Evolutionary conservation across 2,797 vertebrate species (phyloP).

Genomic region (Muscicapa comitata): DNA sequence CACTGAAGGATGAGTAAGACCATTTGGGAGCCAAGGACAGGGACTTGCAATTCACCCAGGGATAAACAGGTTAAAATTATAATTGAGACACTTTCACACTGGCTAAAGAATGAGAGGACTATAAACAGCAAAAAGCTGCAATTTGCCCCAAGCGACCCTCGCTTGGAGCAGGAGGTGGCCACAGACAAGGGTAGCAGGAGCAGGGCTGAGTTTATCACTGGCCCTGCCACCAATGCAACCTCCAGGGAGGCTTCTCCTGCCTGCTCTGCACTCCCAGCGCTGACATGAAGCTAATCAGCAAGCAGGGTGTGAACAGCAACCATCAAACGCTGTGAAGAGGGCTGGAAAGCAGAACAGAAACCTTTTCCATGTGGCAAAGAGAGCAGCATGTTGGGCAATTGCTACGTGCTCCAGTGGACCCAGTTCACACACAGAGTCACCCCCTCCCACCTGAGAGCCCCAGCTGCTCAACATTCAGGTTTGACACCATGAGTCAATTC

Average conservation of each 20-base stretch:
- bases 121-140: not conserved
- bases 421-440: accelerated
- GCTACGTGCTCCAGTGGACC: accelerated
- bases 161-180: not conserved
- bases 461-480: not conserved
- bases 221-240: accelerated
- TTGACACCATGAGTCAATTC: accelerated
- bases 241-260: not conserved
- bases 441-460: accelerated
- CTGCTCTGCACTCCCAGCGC: not conserved
- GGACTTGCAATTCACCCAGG: not conserved
- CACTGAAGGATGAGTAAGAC: not conserved
- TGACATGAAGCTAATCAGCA: not conserved
- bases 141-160: not conserved
- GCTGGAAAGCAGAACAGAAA: not conserved
- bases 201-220: not conserved
- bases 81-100: not conserved
- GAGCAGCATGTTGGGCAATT: accelerated
- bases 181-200: not conserved
- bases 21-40: not conserved
- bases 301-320: not conserved
- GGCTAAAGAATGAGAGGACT: not conserved
- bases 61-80: not conserved
- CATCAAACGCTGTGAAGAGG: not conserved
- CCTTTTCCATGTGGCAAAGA: not conserved